phyloP scores from a whole-genome alignment of 2,888 invertebrate genomes.

The Tetramorium bicarinatum region DNA sequence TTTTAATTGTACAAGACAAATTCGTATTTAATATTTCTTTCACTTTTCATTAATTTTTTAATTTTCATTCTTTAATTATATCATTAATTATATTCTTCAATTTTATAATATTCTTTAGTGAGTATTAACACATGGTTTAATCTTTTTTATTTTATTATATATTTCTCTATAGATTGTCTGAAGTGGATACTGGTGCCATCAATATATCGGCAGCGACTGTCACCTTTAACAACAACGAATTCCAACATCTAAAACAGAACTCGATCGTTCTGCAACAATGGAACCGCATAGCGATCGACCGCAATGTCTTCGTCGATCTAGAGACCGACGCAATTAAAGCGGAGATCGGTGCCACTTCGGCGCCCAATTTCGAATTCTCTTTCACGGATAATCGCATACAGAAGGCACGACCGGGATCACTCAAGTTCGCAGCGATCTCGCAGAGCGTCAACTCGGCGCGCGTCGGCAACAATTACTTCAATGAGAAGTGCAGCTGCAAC shows the following conservation, averaged over 20 bases:
- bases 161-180: conserved; percentile 88
- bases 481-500: conserved; percentile 89
- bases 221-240: conserved; percentile 89
- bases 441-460: conserved; percentile 86
- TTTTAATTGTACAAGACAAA: neutral
- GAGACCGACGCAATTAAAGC: conserved; percentile 88
- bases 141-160: neutral
- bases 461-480: conserved; percentile 89
- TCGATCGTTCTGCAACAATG: conserved; percentile 90
- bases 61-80: neutral
- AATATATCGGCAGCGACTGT: conserved; percentile 89
- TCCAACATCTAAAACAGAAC: conserved; percentile 88
- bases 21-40: neutral
- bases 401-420: conserved; percentile 87
- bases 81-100: neutral
- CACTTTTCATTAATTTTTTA: neutral
- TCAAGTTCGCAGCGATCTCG: conserved; percentile 89
- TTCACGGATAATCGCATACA: conserved; percentile 89
- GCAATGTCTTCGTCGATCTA: conserved; percentile 89
- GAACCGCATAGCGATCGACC: conserved; percentile 89
- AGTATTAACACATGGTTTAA: neutral
- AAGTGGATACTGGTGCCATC: conserved; percentile 89
- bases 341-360: conserved; percentile 85
- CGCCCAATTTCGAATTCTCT: conserved; percentile 86
- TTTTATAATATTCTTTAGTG: conserved; percentile 1